phyloP scores from a whole-genome alignment of 2,888 invertebrate species.

The Lasiommata megera region DNA sequence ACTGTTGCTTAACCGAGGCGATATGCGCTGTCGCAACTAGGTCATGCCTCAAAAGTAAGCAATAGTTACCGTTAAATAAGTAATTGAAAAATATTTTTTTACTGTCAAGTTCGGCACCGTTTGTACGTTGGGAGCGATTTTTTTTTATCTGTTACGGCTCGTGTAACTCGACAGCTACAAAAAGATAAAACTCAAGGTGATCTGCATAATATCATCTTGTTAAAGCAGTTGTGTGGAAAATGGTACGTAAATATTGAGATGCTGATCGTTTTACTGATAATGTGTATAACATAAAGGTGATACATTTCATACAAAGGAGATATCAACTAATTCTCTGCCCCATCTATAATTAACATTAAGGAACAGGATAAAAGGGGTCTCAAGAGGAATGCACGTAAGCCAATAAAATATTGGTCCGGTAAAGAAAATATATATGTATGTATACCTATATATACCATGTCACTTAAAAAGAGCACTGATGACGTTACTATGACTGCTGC shows the following conservation, averaged over 20 bases:
- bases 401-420: no score
- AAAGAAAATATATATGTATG: no score
- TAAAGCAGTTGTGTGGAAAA: constrained; percentile 9
- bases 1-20: constrained; percentile 13
- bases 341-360: no score
- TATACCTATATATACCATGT: no score
- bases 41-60: constrained; percentile 12
- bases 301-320: no score
- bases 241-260: not conserved
- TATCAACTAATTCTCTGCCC: no score
- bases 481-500: no score
- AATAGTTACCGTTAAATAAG: constrained; percentile 15
- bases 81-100: constrained; percentile 19
- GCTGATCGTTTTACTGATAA: not conserved
- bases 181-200: constrained; percentile 18
- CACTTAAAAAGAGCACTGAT: no score
- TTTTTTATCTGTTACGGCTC: constrained; percentile 15
- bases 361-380: no score
- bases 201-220: constrained; percentile 10
- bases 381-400: no score
- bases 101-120: constrained; percentile 8
- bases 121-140: constrained; percentile 14
- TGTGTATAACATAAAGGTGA: no score
- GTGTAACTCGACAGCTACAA: constrained; percentile 10
- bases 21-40: constrained; percentile 15